Conservation (phyloP, 2,888 invertebrate species). For the Cantharis rustica region DNA sequence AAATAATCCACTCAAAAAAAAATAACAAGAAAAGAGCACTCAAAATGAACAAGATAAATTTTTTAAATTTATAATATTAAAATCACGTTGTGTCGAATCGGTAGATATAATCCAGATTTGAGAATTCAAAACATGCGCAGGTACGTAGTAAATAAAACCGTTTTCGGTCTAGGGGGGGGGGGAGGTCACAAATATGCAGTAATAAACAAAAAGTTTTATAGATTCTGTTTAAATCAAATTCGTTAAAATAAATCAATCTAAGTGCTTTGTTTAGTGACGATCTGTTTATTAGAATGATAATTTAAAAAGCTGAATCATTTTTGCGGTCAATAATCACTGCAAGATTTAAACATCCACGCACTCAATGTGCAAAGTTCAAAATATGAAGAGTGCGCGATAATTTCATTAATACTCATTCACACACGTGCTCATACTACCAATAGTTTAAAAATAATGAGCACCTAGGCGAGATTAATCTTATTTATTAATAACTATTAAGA, state of each 20-base stretch:
- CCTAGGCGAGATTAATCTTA: background rate
- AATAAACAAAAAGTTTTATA: too few relatives aligned
- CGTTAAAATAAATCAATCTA: background rate
- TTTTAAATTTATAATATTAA: background rate
- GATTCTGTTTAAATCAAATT: background rate
- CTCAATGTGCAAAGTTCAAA: background rate
- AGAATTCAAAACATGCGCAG: background rate
- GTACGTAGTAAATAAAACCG: background rate
- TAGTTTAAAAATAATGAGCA: background rate
- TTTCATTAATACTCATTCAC: background rate
- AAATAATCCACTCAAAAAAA: background rate
- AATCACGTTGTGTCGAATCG: background rate
- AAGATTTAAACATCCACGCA: background rate
- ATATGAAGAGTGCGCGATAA: background rate
- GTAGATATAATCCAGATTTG: background rate
- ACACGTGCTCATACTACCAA: background rate
- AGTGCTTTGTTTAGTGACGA: background rate
- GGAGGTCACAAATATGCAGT: too few relatives aligned
- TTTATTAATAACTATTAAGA: background rate
- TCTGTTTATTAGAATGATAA: background rate
- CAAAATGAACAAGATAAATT: background rate
- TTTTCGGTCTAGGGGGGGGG: background rate
- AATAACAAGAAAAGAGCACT: background rate
- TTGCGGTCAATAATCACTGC: background rate
- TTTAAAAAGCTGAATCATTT: background rate